These are phyloP conservation scores for Onychostoma macrolepis DNA, from an alignment of 2,113 vertebrate genomes.

Conservation along the genomic window DNA sequence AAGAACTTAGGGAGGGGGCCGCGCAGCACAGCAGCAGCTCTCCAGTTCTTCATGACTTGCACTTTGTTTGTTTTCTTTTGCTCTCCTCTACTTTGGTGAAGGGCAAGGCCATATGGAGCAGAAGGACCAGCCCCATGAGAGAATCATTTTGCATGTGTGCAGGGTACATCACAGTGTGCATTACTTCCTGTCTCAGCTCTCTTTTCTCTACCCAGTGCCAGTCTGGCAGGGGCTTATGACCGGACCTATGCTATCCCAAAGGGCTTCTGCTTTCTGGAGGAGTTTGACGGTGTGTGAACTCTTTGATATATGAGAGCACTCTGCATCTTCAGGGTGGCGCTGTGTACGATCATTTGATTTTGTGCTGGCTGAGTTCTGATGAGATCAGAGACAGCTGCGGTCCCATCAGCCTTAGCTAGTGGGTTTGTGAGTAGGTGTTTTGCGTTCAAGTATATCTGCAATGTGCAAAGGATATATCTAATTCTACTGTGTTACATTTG, in stretches of 20 bases:
- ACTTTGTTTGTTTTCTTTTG: constrained; percentile 40
- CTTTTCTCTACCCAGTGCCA: neutral
- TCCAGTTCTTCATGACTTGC: constrained; percentile 35
- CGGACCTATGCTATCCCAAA: neutral
- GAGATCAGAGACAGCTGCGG: neutral
- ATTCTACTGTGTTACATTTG: neutral
- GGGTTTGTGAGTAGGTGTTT: neutral
- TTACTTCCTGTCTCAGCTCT: constrained; percentile 37
- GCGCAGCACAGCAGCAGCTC: constrained; percentile 12
- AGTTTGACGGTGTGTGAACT: constrained; percentile 1
- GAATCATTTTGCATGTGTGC: constrained; percentile 61
- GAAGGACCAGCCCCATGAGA: constrained; percentile 55
- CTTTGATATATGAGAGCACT: constrained; percentile 1
- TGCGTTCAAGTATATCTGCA: neutral
- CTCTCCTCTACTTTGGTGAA: constrained; percentile 37
- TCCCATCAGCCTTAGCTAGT: neutral
- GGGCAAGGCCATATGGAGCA: constrained; percentile 57
- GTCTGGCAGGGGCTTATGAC: constrained; percentile 12
- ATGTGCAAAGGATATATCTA: neutral
- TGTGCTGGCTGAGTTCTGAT: neutral
- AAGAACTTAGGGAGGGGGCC: constrained; percentile 22
- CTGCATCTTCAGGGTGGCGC: constrained; percentile 3
- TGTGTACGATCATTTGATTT: neutral
- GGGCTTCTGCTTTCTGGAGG: neutral
- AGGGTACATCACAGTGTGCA: constrained; percentile 40